A percentile compares a stretch with the other conserved stretches of the same genome.
Evolutionary conservation across 1,140 invertebrate species (phyloP).

Genomic region (Neuroterus valhalla): DNA sequence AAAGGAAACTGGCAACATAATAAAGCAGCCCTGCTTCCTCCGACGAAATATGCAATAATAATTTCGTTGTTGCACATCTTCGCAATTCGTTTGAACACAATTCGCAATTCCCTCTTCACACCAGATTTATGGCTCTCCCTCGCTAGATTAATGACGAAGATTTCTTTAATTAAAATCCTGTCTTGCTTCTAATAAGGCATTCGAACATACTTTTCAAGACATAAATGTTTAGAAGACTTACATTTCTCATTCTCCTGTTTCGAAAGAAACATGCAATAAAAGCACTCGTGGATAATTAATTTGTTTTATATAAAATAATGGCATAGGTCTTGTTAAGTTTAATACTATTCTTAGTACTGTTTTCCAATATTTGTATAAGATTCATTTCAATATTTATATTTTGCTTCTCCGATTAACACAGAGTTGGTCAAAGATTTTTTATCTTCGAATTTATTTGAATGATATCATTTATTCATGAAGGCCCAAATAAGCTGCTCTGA

Average conservation of each 20-base stretch:
- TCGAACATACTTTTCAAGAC: constrained; percentile 39
- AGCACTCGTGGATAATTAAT: not conserved
- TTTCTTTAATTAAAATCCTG: constrained; percentile 52
- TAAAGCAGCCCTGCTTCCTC: not conserved
- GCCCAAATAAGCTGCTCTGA: no score
- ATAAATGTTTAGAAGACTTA: not conserved
- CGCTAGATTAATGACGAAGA: constrained; percentile 52
- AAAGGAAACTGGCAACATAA: constrained; percentile 26
- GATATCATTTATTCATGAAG: no score
- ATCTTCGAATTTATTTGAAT: no score
- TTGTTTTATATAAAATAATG: not conserved
- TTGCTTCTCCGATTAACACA: no score
- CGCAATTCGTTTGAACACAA: constrained; percentile 11
- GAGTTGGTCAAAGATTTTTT: no score
- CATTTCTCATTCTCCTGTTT: not conserved
- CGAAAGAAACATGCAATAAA: constrained; percentile 17
- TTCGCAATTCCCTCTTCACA: constrained; percentile 42
- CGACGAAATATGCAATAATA: constrained; percentile 25
- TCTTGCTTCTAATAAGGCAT: constrained; percentile 51
- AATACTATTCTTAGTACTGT: no score
- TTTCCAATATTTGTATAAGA: no score
- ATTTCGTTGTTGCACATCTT: constrained; percentile 21
- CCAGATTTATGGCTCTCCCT: constrained; percentile 48
- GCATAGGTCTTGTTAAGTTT: no score
- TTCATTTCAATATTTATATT: no score